Evolutionary conservation across 2,888 invertebrate genomes (phyloP).

Genomic region (Leptarthrus brevirostris): DNA sequence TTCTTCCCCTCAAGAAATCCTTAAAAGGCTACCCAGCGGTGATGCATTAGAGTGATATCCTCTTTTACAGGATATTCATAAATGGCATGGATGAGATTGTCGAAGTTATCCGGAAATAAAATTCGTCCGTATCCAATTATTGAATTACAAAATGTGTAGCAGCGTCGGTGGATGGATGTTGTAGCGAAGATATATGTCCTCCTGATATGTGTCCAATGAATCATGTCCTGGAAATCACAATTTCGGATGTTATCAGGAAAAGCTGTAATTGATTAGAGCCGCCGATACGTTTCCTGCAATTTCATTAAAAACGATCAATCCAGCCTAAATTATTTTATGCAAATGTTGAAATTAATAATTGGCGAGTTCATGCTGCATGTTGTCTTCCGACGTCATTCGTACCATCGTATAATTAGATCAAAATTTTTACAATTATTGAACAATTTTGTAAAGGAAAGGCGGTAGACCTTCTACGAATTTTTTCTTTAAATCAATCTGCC

Average conservation of each 20-base stretch:
- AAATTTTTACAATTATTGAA: no score
- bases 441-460: no score
- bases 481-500: no score
- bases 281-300: constrained; percentile 34
- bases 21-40: not conserved
- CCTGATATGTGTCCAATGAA: constrained; percentile 44
- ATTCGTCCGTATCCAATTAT: constrained; percentile 55
- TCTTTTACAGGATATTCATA: constrained; percentile 41
- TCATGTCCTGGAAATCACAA: constrained; percentile 26
- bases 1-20: constrained; percentile 25
- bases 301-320: constrained; percentile 40
- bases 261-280: constrained; percentile 37
- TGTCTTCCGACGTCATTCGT: not conserved
- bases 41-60: constrained; percentile 43
- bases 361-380: no score
- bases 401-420: no score
- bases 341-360: no score
- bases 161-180: constrained; percentile 18
- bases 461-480: no score
- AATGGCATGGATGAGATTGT: constrained; percentile 25
- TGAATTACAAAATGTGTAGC: constrained; percentile 47
- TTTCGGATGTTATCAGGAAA: constrained; percentile 41
- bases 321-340: constrained; percentile 32
- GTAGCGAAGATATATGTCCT: constrained; percentile 33
- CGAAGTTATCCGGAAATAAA: constrained; percentile 52